These are phyloP conservation scores for Macrosoma leucophasiata DNA, from an alignment of 2,888 invertebrate genomes.

Conservation along the genomic window DNA sequence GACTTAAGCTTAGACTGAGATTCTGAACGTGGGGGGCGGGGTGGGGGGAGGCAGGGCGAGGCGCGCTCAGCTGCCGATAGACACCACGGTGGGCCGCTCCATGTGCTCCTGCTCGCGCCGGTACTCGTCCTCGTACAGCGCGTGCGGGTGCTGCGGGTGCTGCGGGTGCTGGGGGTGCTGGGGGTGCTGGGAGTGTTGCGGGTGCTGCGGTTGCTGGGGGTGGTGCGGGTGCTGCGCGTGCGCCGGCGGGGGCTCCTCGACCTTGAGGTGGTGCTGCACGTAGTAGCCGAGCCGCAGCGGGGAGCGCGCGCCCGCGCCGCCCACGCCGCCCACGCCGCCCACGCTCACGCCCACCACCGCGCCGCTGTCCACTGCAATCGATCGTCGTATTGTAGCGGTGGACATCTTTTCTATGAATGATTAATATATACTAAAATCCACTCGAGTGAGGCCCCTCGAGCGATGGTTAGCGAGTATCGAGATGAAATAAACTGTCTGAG, in stretches of 20 bases:
- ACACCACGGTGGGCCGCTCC: conserved; percentile 72
- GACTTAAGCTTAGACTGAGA: conserved; percentile 49
- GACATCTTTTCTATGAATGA: too few relatives aligned
- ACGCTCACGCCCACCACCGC: conserved; percentile 16
- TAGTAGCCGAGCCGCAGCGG: conserved; percentile 51
- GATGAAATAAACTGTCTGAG: too few relatives aligned
- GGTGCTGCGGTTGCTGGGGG: conserved; percentile 36
- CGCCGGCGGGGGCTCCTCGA: conserved; percentile 53
- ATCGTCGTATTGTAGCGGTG: conserved; percentile 19
- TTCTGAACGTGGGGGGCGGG: conserved; percentile 31
- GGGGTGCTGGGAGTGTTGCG: conserved; percentile 30
- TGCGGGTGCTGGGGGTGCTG: conserved; percentile 31
- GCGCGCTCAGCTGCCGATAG: conserved; percentile 63
- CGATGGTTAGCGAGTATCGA: too few relatives aligned
- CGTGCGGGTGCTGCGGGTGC: conserved; percentile 36
- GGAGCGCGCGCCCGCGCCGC: conserved; percentile 36
- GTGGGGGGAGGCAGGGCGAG: conserved; percentile 8
- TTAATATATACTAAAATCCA: too few relatives aligned
- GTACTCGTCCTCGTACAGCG: conserved; percentile 45
- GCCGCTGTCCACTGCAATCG: conserved; percentile 16
- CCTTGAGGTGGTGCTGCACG: conserved; percentile 44
- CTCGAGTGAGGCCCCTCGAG: too few relatives aligned
- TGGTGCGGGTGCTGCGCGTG: conserved; percentile 34
- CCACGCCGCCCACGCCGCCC: too few relatives aligned
- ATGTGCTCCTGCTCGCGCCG: conserved; percentile 48